Percentiles rank a stretch among this genome's conserved stretches.
Evolutionary conservation across 2,113 vertebrate species (phyloP).

Genomic region (Eleginops maclovinus): DNA sequence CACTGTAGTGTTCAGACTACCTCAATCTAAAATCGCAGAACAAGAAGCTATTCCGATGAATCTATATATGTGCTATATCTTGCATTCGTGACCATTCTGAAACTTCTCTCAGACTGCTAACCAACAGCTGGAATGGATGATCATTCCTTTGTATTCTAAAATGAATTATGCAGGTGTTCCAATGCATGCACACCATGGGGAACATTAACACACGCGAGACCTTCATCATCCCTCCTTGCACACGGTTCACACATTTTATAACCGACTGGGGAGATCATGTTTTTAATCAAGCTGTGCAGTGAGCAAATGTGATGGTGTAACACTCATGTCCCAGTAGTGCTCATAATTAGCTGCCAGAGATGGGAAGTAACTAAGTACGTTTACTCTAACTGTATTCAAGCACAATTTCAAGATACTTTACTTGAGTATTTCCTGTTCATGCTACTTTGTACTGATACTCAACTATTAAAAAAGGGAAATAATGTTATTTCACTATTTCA

Average conservation of each 20-base stretch:
- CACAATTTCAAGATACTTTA: too few species aligned
- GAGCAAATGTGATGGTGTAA: neutral
- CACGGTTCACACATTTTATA: neutral
- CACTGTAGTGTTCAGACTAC: neutral
- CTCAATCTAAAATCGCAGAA: neutral
- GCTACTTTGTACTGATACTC: too few species aligned
- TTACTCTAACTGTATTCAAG: too few species aligned
- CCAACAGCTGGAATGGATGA: neutral
- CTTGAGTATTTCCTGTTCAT: too few species aligned
- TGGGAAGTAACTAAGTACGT: too few species aligned
- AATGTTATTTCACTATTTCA: too few species aligned
- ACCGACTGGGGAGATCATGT: slow-evolving; percentile 11
- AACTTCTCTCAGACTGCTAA: neutral
- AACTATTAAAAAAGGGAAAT: too few species aligned
- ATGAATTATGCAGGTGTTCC: slow-evolving; percentile 21
- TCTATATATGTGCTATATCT: neutral
- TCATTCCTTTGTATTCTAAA: neutral
- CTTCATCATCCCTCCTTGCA: neutral
- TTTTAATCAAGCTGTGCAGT: slow-evolving; percentile 14
- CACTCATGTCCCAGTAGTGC: neutral
- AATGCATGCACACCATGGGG: neutral
- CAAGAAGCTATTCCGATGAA: neutral
- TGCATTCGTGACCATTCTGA: neutral
- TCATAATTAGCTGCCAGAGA: slow-evolving; percentile 11
- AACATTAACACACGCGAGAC: slow-evolving; percentile 1